Conservation (phyloP, 2,113 vertebrate species). For the Stegostoma tigrinum region DNA sequence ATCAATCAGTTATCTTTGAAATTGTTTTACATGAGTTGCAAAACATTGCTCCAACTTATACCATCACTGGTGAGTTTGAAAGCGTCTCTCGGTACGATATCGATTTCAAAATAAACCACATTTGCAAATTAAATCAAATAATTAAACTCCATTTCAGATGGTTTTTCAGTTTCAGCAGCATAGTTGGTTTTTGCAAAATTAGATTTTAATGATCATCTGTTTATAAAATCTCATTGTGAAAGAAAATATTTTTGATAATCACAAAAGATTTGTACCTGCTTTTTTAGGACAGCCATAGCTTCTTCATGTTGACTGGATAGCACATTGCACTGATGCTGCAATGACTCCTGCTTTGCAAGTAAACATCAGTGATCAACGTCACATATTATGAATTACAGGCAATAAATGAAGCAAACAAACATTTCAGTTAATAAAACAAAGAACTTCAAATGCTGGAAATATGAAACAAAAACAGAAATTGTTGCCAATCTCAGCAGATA, state of each 20-base stretch:
- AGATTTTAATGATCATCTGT: not conserved
- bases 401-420: not conserved
- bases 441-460: no score
- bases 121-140: not conserved
- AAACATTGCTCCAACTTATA: not conserved
- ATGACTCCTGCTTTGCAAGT: constrained; percentile 56
- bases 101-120: not conserved
- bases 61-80: not conserved
- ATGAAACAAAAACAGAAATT: no score
- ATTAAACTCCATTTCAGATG: not conserved
- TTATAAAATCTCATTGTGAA: not conserved
- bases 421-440: not conserved
- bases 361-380: constrained; percentile 41
- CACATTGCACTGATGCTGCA: constrained; percentile 61
- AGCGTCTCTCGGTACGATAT: not conserved
- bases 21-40: no score
- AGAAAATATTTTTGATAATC: not conserved
- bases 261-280: constrained; percentile 61
- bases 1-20: not conserved
- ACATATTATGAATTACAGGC: not conserved
- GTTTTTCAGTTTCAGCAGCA: not conserved
- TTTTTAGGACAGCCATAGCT: constrained; percentile 63
- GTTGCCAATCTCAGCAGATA: no score
- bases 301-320: constrained; percentile 66
- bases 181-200: not conserved